Evolutionary conservation across 2,888 invertebrate species (phyloP), one percentile per base, ranked within the genome.

Genomic region (Anagyrus pseudococci): DNA sequence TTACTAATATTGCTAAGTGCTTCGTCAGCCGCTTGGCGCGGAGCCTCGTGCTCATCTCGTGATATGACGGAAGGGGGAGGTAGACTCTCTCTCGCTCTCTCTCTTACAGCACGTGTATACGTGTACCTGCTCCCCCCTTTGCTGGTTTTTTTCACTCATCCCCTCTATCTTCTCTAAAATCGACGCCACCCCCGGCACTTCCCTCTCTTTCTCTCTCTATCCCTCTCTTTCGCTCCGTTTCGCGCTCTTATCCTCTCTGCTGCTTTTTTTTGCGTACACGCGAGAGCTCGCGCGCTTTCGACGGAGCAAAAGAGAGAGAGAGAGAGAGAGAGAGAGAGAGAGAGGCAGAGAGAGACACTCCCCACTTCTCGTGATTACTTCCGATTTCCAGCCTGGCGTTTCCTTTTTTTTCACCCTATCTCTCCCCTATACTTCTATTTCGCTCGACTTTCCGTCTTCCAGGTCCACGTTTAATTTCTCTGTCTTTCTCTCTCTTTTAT

Each of bases 1-100:
- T 75, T 78, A 75, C 76, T 79, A 79, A 79, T 79, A 79, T 77
- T 75, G 75, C 78, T 79, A 79, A 79, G 78, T 79, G 78, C 78
- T 79, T 78, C 76, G 77, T 78, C 77, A 78, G 75, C 69, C 75
- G 73, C 72, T 70, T 72, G 72, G 73, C 73, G 74, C 70, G 69
- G 71, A 70, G 70, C 70, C 64, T 69, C 61, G 71, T 41, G 48
- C 40, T 37, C n/a, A n/a, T n/a, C 37, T 49, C 20, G 22, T 23
- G 17, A 26, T 50, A n/a, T n/a, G n/a, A n/a, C n/a, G n/a, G n/a
- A n/a, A n/a, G n/a, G n/a, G n/a, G n/a, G n/a, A n/a, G n/a, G n/a
- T n/a, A n/a, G n/a, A n/a, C 48, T 59, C 47, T 47, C 33, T 63
- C 40, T 46, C 58, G 62, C 61, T 66, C 58, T 67, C 48, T 61